These are phyloP conservation scores for Gadopsis marmoratus DNA, from an alignment of 2,797 vertebrate genomes.

Conservation along the genomic window DNA sequence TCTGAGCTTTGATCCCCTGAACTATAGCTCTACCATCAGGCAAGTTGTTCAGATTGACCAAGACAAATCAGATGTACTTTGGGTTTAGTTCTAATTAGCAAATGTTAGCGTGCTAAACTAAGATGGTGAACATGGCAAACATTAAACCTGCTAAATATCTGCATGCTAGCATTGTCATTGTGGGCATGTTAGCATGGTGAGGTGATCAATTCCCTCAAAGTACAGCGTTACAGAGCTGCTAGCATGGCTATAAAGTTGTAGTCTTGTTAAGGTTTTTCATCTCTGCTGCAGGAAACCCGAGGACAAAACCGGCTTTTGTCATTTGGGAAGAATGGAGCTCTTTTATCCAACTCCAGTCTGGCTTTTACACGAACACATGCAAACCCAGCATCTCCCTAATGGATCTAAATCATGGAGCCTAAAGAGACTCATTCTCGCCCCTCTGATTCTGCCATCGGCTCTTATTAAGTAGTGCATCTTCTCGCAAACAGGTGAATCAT, in stretches of 20 bases:
- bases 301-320: not conserved
- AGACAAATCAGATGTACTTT: not conserved
- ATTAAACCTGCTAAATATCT: not conserved
- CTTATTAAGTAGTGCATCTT: constrained; percentile 30
- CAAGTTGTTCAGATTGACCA: not conserved
- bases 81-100: not conserved
- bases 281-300: not conserved
- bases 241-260: not conserved
- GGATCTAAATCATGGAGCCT: constrained; percentile 13
- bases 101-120: not conserved
- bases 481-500: constrained; percentile 16
- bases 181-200: not conserved
- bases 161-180: not conserved
- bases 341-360: not conserved
- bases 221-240: not conserved
- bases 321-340: not conserved
- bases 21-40: not conserved
- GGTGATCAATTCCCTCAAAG: not conserved
- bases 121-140: not conserved
- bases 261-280: constrained; percentile 15
- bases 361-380: constrained; percentile 11
- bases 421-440: constrained; percentile 5
- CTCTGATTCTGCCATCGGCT: constrained; percentile 1
- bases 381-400: constrained; percentile 9
- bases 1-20: not conserved